These are phyloP conservation scores for Hetaerina americana DNA, from an alignment of 1,140 invertebrate genomes.

Conservation along the genomic window DNA sequence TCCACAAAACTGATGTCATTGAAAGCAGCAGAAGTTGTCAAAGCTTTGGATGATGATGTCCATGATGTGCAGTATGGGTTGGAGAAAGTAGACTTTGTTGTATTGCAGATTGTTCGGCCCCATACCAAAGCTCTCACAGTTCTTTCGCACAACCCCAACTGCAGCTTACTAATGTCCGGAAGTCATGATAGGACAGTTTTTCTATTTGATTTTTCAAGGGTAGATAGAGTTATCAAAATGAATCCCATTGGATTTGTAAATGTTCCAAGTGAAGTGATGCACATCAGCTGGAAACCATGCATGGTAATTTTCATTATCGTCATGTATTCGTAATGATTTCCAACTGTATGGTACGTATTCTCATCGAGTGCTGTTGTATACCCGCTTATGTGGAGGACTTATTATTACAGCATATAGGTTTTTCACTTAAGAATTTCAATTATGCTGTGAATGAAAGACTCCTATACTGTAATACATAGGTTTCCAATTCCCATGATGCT, in stretches of 20 bases:
- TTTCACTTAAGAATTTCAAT: no score
- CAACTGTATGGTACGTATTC: no score
- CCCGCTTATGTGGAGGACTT: no score
- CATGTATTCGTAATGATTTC: no score
- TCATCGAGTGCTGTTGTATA: no score
- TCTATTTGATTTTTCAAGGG: constrained; percentile 34
- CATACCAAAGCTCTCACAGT: constrained; percentile 34
- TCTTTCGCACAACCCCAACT: constrained; percentile 1
- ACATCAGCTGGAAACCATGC: constrained; percentile 47
- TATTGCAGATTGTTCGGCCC: constrained; percentile 46
- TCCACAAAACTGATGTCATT: no score
- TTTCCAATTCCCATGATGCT: no score
- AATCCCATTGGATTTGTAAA: constrained; percentile 49
- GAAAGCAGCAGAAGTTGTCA: neutral
- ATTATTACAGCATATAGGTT: no score
- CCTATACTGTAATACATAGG: no score
- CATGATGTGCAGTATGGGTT: neutral
- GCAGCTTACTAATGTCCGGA: constrained; percentile 40
- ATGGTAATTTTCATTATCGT: constrained; percentile 21
- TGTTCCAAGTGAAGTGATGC: constrained; percentile 41
- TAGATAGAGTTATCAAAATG: constrained; percentile 26
- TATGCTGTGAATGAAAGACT: no score
- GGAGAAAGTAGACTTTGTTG: constrained; percentile 15
- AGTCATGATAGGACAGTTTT: constrained; percentile 53
- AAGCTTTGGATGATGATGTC: neutral